These are phyloP conservation scores for Barypeithes pellucidus DNA, from an alignment of 2,888 invertebrate species.

Conservation along the genomic window DNA sequence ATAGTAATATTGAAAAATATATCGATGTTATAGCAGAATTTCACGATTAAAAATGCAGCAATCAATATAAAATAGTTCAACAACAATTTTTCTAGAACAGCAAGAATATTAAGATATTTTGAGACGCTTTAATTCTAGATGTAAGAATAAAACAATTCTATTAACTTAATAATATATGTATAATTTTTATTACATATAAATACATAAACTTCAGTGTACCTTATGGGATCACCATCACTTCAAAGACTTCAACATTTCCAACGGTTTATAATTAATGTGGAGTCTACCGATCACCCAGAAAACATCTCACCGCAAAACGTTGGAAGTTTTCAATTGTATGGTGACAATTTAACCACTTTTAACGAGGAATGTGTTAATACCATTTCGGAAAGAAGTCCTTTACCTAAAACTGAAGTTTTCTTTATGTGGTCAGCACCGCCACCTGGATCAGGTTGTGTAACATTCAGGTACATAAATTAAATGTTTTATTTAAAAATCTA, in stretches of 20 bases:
- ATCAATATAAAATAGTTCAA: too few relatives aligned
- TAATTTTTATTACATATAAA: too few relatives aligned
- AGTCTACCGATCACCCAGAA: constrained; percentile 74
- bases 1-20: too few relatives aligned
- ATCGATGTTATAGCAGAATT: too few relatives aligned
- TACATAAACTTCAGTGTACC: constrained; percentile 62
- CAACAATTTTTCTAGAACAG: too few relatives aligned
- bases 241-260: constrained; percentile 83
- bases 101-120: too few relatives aligned
- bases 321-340: constrained; percentile 82
- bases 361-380: constrained; percentile 90
- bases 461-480: constrained; percentile 78
- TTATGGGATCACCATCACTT: constrained; percentile 77
- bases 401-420: constrained; percentile 87
- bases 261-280: constrained; percentile 84
- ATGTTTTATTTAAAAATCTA: background rate
- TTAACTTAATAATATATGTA: too few relatives aligned
- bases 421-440: constrained; percentile 94
- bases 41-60: too few relatives aligned
- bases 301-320: constrained; percentile 74
- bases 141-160: too few relatives aligned
- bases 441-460: constrained; percentile 88
- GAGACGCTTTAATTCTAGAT: too few relatives aligned
- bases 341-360: constrained; percentile 78
- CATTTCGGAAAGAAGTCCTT: constrained; percentile 84